Evolutionary conservation across 2,888 invertebrate genomes (phyloP).

Genomic region (Choristoneura rosaceana): DNA sequence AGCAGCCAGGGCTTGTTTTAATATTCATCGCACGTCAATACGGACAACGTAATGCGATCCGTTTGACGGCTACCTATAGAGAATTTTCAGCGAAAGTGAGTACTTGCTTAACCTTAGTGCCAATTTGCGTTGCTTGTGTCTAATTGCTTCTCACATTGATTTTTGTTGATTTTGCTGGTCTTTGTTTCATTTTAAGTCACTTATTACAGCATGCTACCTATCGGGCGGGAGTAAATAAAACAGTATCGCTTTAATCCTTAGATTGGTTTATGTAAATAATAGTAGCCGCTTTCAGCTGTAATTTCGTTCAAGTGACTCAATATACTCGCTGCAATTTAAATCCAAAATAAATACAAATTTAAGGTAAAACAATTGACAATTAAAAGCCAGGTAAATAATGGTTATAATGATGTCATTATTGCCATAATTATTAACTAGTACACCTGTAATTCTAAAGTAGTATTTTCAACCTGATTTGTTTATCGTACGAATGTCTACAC

Average conservation of each 20-base stretch:
- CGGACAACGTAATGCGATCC: constrained; percentile 55
- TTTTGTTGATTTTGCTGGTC: constrained; percentile 42
- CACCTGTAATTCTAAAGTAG: neutral
- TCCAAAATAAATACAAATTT: neutral
- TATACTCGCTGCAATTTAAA: neutral
- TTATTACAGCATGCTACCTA: neutral
- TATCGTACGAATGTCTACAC: neutral
- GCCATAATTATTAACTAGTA: neutral
- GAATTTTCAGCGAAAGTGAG: constrained; percentile 63
- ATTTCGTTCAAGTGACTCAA: neutral
- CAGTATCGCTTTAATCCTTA: neutral
- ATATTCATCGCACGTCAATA: constrained; percentile 53
- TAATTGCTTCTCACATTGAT: constrained; percentile 24
- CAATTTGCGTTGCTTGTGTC: constrained; percentile 39
- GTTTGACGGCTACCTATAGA: constrained; percentile 52
- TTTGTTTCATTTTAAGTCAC: constrained; percentile 14
- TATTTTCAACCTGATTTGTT: constrained; percentile 11
- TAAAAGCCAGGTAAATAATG: neutral
- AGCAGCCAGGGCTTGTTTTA: constrained; percentile 45
- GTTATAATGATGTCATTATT: neutral
- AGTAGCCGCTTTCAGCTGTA: neutral
- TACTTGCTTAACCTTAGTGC: constrained; percentile 47
- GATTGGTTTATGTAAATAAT: neutral
- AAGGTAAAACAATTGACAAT: neutral
- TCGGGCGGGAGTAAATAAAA: neutral